Evolutionary conservation across 2,113 vertebrate species (phyloP).

Genomic region (Pagrus major): DNA sequence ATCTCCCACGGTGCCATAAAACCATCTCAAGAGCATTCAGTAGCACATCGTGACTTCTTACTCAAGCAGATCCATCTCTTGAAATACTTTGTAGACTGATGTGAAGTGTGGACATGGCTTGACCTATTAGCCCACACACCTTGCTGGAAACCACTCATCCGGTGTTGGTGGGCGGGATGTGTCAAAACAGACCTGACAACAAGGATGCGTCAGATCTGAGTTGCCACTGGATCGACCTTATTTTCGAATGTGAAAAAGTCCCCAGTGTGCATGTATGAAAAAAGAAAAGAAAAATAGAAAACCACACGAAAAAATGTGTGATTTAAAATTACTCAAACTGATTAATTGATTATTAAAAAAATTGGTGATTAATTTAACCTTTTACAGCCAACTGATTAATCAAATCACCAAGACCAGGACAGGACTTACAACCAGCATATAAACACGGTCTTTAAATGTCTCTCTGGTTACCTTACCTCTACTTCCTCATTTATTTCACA

Average conservation of each 20-base stretch:
- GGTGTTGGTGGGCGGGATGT: not conserved
- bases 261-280: not conserved
- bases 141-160: not conserved
- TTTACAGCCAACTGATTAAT: too few relatives aligned
- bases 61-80: not conserved
- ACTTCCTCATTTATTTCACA: not conserved
- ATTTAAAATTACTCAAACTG: too few relatives aligned
- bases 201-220: not conserved
- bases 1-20: too few relatives aligned
- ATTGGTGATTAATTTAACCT: too few relatives aligned
- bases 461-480: not conserved
- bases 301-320: too few relatives aligned
- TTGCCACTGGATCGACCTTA: not conserved
- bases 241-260: not conserved
- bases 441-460: not conserved
- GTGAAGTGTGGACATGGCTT: not conserved
- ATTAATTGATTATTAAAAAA: too few relatives aligned
- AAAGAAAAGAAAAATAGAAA: too few relatives aligned
- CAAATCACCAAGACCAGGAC: too few relatives aligned
- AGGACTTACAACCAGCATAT: not conserved
- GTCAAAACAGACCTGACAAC: not conserved
- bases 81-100: slow-evolving; percentile 1
- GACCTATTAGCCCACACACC: slow-evolving; percentile 1
- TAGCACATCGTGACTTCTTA: not conserved
- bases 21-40: too few relatives aligned